Base-by-base conservation (phyloP, 2,113 vertebrate species). In the Rhegmatorhina hoffmannsi region DNA sequence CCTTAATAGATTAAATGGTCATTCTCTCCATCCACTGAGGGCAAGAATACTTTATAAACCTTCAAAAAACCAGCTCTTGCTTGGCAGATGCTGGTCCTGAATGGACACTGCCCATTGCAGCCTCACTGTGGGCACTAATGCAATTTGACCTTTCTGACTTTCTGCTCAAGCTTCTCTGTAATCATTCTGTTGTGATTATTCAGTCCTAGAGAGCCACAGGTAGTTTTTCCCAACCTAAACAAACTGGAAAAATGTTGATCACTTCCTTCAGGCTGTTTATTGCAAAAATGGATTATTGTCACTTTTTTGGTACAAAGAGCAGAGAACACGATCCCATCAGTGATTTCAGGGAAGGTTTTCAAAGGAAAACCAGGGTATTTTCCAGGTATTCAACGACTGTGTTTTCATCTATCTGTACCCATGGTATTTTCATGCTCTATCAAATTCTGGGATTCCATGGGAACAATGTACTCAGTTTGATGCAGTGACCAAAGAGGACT, bases 401-500 rank as follows among this genome's bases (percentile, higher is more conserved):
- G 21, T 68, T 87, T 75, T 17, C 47, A 53, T 11, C n/a, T 25
- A 68, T 47, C 70, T 43, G 38, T 55, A 81, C 60, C 5, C 6
- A 34, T 19, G 15, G 5, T 62, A 34, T 78, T 81, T 81, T 21
- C 43, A 70, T 16, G 26, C 36, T 20, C 12, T 63, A 38, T 47
- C 73, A 55, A 3, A 33, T 67, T 25, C 17, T 87, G 47, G 11
- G 55, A 52, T 81, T 63, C 28, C 26, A 10, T 8, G 17, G 43
- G 23, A 64, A 36, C 52, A 84, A 19, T 1, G 3, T 7, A 24
- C 66, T 46, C 1, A 0, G 2, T 33, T 64, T 36, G 20, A 20
- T 17, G 5, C 33, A 14, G 44, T 15, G 14, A 16, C 28, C 25
- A 21, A 44, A 55, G 52, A 64, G 7, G 38, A 56, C 16, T 15